Conservation (phyloP, 2,113 vertebrate genomes). For the Benitochromis conjunctus region DNA sequence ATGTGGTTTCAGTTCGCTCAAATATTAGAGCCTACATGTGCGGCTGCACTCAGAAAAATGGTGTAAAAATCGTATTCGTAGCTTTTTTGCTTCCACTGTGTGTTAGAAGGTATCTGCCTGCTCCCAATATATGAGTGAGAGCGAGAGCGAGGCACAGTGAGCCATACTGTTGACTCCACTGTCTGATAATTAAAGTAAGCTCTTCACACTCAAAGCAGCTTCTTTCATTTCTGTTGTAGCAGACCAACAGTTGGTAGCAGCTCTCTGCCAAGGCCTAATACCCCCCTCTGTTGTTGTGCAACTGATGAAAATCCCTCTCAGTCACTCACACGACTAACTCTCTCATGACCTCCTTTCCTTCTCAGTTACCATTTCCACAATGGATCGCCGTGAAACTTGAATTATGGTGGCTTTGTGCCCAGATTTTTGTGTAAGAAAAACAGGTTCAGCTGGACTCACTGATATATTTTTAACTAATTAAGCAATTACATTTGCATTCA, state of each 20-base stretch:
- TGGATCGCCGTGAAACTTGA: neutral
- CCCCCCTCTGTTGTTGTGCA: constrained; percentile 50
- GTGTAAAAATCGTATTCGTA: neutral
- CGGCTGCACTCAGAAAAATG: neutral
- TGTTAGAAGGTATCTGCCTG: constrained; percentile 7
- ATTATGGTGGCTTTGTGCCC: neutral
- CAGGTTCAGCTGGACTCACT: neutral
- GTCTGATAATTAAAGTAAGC: constrained; percentile 67
- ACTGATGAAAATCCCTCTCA: constrained; percentile 53
- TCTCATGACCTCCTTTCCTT: constrained; percentile 59
- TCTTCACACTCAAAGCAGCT: constrained; percentile 40
- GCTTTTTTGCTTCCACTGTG: neutral
- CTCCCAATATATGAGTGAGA: neutral
- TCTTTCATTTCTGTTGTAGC: constrained; percentile 30
- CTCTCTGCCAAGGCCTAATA: constrained; percentile 38
- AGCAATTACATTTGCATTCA: neutral
- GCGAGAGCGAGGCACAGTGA: constrained; percentile 3
- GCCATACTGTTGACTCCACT: constrained; percentile 36
- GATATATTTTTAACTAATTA: neutral
- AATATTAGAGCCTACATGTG: neutral
- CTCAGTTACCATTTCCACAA: constrained; percentile 4
- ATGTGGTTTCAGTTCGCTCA: neutral
- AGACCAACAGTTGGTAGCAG: constrained; percentile 42
- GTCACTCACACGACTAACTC: constrained; percentile 54
- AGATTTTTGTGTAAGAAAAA: neutral